Percentiles rank a stretch among this genome's conserved stretches.
Conservation (phyloP, 1,140 invertebrate genomes). For the Drosophila bifasciata region DNA sequence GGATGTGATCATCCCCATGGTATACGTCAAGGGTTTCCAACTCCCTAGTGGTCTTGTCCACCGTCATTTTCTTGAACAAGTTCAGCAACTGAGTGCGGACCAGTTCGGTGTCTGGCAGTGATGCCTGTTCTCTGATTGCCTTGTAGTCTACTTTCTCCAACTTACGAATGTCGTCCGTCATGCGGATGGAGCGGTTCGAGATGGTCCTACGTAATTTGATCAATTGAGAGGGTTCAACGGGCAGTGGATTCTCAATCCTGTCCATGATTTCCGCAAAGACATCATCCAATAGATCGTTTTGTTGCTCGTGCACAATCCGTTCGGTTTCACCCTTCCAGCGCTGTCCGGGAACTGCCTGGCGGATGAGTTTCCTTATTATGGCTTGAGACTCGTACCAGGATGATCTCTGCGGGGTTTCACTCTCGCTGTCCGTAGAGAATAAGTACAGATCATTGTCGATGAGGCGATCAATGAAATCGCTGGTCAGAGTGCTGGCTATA, state of each 20-base stretch:
- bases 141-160: not conserved
- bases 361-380: constrained; percentile 66
- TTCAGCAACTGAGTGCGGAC: constrained; percentile 18
- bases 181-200: constrained; percentile 3
- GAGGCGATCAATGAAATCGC: constrained; percentile 66
- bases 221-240: constrained; percentile 1
- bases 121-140: not conserved
- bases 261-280: constrained; percentile 33
- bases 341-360: constrained; percentile 61
- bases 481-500: constrained; percentile 35
- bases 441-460: constrained; percentile 71
- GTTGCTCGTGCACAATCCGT: constrained; percentile 50
- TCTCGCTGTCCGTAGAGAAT: constrained; percentile 66
- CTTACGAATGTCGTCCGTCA: constrained; percentile 28
- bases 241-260: constrained; percentile 6
- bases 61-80: constrained; percentile 38
- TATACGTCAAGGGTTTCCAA: constrained; percentile 17
- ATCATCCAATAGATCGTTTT: constrained; percentile 52
- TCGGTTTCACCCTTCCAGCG: constrained; percentile 68
- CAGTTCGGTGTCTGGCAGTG: constrained; percentile 1
- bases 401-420: constrained; percentile 17
- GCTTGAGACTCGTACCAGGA: constrained; percentile 48
- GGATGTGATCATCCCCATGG: not conserved
- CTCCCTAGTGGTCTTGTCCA: constrained; percentile 33
- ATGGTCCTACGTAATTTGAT: not conserved